A percentile compares a stretch with the other conserved stretches of the same genome.
Conservation (phyloP, 2,797 vertebrate species). For the Gymnoscopelus microlampas region DNA sequence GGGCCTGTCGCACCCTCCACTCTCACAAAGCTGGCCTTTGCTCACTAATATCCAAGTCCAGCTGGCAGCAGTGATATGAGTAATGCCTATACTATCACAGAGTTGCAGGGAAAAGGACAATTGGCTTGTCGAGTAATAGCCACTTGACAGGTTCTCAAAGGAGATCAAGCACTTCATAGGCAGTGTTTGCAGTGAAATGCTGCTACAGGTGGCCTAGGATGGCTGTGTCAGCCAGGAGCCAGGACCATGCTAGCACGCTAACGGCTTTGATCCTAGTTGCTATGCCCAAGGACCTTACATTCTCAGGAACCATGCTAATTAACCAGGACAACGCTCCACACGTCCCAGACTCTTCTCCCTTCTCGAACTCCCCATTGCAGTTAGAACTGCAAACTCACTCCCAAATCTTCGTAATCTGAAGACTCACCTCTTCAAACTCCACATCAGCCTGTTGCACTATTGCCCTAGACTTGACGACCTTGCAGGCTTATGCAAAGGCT, state of each 20-base stretch:
- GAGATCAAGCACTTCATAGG: conserved; percentile 55
- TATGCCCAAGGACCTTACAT: conserved; percentile 15
- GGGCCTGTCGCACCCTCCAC: conserved; percentile 20
- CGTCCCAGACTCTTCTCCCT: too few species aligned
- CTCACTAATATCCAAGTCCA: conserved; percentile 59
- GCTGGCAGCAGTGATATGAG: conserved; percentile 65
- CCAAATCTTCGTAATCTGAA: too few species aligned
- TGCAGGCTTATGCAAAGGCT: too few species aligned
- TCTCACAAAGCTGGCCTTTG: conserved; percentile 43
- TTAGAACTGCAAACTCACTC: too few species aligned
- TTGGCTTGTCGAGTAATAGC: conserved; percentile 66
- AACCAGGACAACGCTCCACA: too few species aligned
- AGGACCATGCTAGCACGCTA: conserved; percentile 11
- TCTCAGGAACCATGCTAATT: not conserved
- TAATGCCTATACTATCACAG: conserved; percentile 65
- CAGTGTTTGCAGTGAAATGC: conserved; percentile 53
- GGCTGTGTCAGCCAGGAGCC: conserved; percentile 22
- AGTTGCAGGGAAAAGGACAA: conserved; percentile 58
- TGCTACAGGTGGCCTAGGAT: conserved; percentile 23
- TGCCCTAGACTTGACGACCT: too few species aligned
- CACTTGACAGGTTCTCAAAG: conserved; percentile 65
- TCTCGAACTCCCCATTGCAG: too few species aligned
- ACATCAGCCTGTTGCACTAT: too few species aligned
- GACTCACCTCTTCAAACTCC: too few species aligned
- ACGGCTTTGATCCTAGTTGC: conserved; percentile 26